A percentile compares a stretch with the other conserved stretches of the same genome.
Evolutionary conservation across 2,797 vertebrate genomes (phyloP).

Genomic region (Myripristis jacobus): DNA sequence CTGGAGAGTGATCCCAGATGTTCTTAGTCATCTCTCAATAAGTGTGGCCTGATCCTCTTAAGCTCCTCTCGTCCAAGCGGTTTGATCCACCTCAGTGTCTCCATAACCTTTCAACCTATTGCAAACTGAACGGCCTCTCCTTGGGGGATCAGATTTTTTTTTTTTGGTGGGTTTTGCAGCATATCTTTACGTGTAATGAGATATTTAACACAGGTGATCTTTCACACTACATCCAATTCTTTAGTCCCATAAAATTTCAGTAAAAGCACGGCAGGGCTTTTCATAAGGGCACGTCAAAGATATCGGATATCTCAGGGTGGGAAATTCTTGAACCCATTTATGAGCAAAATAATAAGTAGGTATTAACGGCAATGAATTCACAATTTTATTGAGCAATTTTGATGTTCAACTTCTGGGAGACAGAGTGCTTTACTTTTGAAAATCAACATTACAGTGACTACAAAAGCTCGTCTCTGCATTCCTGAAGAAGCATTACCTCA

Average conservation of each 20-base stretch:
- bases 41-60: slow-evolving; percentile 81
- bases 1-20: slow-evolving; percentile 83
- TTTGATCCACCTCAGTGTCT: slow-evolving; percentile 74
- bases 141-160: slow-evolving; percentile 33
- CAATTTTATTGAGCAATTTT: slow-evolving; percentile 13
- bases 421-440: neutral
- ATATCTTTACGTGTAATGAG: slow-evolving; percentile 63
- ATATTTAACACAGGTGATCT: slow-evolving; percentile 62
- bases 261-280: slow-evolving; percentile 46
- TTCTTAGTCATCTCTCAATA: slow-evolving; percentile 83
- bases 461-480: slow-evolving; percentile 24
- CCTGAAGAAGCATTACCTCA: slow-evolving; percentile 39
- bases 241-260: slow-evolving; percentile 51
- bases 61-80: slow-evolving; percentile 76
- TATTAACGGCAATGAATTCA: slow-evolving; percentile 12
- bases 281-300: slow-evolving; percentile 43
- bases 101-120: slow-evolving; percentile 75
- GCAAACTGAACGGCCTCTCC: slow-evolving; percentile 63
- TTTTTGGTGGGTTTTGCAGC: slow-evolving; percentile 38
- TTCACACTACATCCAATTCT: slow-evolving; percentile 46
- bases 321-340: slow-evolving; percentile 29
- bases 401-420: no score
- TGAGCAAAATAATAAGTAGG: slow-evolving; percentile 4
- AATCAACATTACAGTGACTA: slow-evolving; percentile 1
- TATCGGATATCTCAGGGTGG: slow-evolving; percentile 25